These are phyloP conservation scores for Drosophila monieri DNA, from an alignment of 2,888 invertebrate genomes.

Conservation along the genomic window DNA sequence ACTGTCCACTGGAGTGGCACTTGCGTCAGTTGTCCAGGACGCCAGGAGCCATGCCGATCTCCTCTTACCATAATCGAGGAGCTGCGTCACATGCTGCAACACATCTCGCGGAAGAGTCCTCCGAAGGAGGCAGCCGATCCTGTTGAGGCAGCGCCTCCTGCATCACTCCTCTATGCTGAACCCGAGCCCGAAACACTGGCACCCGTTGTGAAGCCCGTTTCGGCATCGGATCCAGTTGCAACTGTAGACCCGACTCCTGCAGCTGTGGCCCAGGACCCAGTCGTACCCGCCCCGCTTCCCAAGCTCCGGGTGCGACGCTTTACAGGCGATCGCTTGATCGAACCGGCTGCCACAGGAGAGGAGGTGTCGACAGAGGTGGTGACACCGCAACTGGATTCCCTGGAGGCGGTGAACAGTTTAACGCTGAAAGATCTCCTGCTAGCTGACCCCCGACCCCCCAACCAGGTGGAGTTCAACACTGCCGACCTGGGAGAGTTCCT, in stretches of 20 bases:
- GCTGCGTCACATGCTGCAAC: slow-evolving; percentile 75
- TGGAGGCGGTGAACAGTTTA: neutral
- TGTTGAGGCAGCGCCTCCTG: too few species aligned
- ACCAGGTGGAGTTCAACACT: slow-evolving; percentile 43
- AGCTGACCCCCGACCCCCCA: slow-evolving; percentile 50
- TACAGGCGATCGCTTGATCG: slow-evolving; percentile 67
- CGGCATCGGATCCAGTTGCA: neutral
- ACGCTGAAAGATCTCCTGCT: slow-evolving; percentile 52
- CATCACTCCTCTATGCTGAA: too few species aligned
- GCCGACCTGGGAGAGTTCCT: slow-evolving; percentile 44
- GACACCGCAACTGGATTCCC: neutral
- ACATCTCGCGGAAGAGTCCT: slow-evolving; percentile 54
- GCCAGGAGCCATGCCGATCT: slow-evolving; percentile 16
- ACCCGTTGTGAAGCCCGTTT: too few species aligned
- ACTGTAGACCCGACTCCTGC: neutral
- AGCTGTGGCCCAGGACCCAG: neutral
- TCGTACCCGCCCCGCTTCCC: slow-evolving; percentile 32
- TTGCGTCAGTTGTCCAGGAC: slow-evolving; percentile 84
- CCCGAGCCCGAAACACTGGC: too few species aligned
- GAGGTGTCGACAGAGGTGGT: neutral
- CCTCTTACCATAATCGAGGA: slow-evolving; percentile 55
- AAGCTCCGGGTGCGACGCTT: slow-evolving; percentile 75
- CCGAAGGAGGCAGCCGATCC: neutral
- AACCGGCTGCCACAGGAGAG: neutral
- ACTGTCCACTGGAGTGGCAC: slow-evolving; percentile 86